Evolutionary conservation across 2,797 vertebrate species (phyloP).

Genomic region (Anolis apletophallus): DNA sequence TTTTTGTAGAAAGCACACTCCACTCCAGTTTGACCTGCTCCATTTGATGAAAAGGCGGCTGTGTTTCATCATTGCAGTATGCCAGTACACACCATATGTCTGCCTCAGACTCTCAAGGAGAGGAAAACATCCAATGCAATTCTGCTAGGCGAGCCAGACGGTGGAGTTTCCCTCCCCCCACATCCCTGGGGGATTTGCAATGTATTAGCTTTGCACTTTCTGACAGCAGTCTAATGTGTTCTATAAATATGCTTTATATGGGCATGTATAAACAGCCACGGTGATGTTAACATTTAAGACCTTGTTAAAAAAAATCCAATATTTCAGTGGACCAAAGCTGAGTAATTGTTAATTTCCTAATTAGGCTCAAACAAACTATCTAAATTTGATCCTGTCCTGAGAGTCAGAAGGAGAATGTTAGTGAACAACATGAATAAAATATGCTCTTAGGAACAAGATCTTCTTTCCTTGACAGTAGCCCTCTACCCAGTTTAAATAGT

Average conservation of each 20-base stretch:
- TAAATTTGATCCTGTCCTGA: conserved; percentile 40
- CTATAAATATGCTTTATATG: conserved; percentile 48
- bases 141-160: conserved; percentile 43
- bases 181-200: conserved; percentile 18
- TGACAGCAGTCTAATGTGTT: conserved; percentile 47
- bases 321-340: conserved; percentile 20
- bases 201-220: conserved; percentile 44
- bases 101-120: conserved; percentile 48
- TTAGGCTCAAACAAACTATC: neutral
- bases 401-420: conserved; percentile 4
- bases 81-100: conserved; percentile 51
- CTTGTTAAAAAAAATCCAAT: neutral
- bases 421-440: conserved; percentile 46
- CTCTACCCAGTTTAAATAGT: neutral
- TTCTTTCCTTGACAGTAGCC: conserved; percentile 22
- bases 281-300: conserved; percentile 54
- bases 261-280: conserved; percentile 44
- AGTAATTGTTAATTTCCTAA: conserved; percentile 49
- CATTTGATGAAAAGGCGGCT: conserved; percentile 62
- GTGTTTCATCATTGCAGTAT: conserved; percentile 59
- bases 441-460: conserved; percentile 18
- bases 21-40: conserved; percentile 50
- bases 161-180: neutral
- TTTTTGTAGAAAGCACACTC: conserved; percentile 60
- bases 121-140: conserved; percentile 51